Evolutionary conservation across 1,140 invertebrate species (phyloP), one percentile per base, ranked within the genome.

Genomic region (Orussus abietinus): DNA sequence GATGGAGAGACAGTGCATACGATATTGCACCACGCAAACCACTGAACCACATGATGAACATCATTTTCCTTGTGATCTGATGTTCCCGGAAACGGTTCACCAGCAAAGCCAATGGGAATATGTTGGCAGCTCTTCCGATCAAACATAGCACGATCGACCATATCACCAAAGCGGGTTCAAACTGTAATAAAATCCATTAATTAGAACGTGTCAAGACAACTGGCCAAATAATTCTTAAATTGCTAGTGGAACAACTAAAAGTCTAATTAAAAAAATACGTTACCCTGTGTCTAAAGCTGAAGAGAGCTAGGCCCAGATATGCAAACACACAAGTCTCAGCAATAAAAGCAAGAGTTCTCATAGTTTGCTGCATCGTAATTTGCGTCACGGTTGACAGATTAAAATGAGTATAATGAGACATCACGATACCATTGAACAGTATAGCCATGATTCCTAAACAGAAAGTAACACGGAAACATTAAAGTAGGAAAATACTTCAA

Each of bases 21-120:
- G 95, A 95, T 70, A 99, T 96, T 10, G 96, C 96, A 21, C 96
- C 96, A 29, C 96, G 78, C 44, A 98, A 74, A 31, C 92, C 92
- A 69, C 92, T 96, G 62, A 98, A 98, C 95, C 95, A 98, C 95
- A 98, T 98, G 31, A 99, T 96, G 59, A 98, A 96, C 83, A 96
- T 96, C 90, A 96, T 98, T 73, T 94, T 95, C 59, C 86, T 88
- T 1, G 93, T 97, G 32, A 99, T 98, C 72, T 95, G 93, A 74
- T 98, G 95, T 64, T 96, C 92, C 18, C 95, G 81, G 71, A 98
- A 99, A 66, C 87, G 88, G 68, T 99, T 99, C 5, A 95, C 88
- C 5, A 98, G 72, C 53, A 90, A 80, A 3, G 92, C 90, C 9
- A 99, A 70, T 11, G 96, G 96, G 65, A 96, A 99, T 43, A 99